Conservation (phyloP, 2,888 invertebrate genomes). For the Heliconius aoede region DNA sequence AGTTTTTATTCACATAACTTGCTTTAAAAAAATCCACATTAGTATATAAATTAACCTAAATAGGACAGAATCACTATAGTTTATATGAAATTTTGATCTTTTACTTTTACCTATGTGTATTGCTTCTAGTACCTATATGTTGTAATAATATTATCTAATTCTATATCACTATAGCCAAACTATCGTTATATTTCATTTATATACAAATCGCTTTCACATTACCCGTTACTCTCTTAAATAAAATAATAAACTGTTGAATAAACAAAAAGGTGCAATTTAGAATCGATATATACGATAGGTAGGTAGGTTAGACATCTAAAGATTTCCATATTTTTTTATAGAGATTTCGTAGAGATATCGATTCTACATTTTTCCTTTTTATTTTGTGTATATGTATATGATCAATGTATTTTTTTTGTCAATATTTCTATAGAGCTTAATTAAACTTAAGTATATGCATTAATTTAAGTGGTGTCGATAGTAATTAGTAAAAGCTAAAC, state of each 20-base stretch:
- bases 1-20: neutral
- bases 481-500: neutral
- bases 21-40: neutral
- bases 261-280: neutral
- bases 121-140: neutral
- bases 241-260: neutral
- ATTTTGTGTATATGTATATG: neutral
- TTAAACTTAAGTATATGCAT: neutral
- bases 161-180: neutral
- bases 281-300: neutral
- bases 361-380: constrained; percentile 9
- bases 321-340: neutral
- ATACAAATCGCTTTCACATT: neutral
- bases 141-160: neutral
- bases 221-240: neutral
- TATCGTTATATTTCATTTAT: constrained; percentile 1
- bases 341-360: neutral
- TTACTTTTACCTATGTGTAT: neutral
- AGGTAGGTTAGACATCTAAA: no score
- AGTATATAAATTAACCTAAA: neutral
- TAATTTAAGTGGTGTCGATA: neutral
- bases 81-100: neutral
- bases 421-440: neutral
- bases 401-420: neutral
- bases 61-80: neutral